Conservation (phyloP, 2,797 vertebrate species). For the Steatocranus sp. region DNA sequence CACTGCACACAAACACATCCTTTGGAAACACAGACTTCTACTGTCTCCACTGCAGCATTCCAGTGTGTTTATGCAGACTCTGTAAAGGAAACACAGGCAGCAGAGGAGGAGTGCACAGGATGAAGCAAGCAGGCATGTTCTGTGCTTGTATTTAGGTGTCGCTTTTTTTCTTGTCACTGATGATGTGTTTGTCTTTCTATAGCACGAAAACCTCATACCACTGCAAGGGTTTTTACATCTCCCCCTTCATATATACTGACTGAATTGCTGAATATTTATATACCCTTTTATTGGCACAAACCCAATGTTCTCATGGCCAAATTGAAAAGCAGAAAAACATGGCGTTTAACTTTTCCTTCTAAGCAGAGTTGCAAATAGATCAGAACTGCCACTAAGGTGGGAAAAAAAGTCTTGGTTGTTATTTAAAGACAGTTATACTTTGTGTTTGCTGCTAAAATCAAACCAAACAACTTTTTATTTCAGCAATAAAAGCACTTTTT, state of each 20-base stretch:
- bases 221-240: not conserved
- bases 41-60: not conserved
- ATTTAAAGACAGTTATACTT: not conserved
- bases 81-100: not conserved
- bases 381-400: not conserved
- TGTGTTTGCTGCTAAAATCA: not conserved
- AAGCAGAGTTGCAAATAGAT: conserved; percentile 1
- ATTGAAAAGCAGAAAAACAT: not conserved
- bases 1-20: not conserved
- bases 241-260: not conserved
- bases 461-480: not conserved
- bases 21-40: not conserved
- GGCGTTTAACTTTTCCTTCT: not conserved
- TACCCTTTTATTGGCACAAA: not conserved
- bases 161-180: not conserved
- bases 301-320: not conserved
- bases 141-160: not conserved
- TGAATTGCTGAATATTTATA: conserved; percentile 16
- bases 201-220: conserved; percentile 4
- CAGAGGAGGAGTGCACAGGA: not conserved
- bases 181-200: conserved; percentile 20
- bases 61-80: not conserved
- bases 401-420: not conserved
- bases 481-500: no score
- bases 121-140: not conserved